Percentiles rank a stretch among this genome's conserved stretches.
Evolutionary conservation across 2,888 invertebrate genomes (phyloP).

Genomic region (Coenonympha glycerion): DNA sequence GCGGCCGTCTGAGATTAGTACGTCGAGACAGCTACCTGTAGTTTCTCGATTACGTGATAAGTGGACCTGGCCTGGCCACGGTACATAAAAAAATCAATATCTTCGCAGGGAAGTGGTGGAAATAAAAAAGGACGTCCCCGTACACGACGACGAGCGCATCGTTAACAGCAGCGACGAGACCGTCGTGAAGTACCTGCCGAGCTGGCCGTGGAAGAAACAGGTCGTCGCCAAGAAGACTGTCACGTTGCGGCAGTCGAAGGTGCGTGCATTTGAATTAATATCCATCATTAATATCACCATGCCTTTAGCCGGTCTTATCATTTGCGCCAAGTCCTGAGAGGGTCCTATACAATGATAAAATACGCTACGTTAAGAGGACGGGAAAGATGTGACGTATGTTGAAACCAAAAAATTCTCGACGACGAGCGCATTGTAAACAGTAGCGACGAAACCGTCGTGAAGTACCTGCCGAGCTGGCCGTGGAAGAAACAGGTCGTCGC

Average conservation of each 20-base stretch:
- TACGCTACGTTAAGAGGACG: too few relatives aligned
- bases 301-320: too few relatives aligned
- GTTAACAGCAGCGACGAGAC: slow-evolving; percentile 44
- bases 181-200: slow-evolving; percentile 40
- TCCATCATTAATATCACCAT: too few relatives aligned
- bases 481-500: slow-evolving; percentile 40
- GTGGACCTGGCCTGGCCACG: too few relatives aligned
- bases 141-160: slow-evolving; percentile 43
- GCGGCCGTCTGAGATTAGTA: too few relatives aligned
- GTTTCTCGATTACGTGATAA: too few relatives aligned
- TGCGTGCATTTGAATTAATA: too few relatives aligned
- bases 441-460: slow-evolving; percentile 44
- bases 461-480: slow-evolving; percentile 50
- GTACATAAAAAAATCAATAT: neutral
- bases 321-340: too few relatives aligned
- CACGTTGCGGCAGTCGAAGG: slow-evolving; percentile 43
- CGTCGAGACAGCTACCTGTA: too few relatives aligned
- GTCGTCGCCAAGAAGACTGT: slow-evolving; percentile 33
- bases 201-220: slow-evolving; percentile 56
- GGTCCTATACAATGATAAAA: too few relatives aligned
- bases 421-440: slow-evolving; percentile 44
- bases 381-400: too few relatives aligned
- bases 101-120: slow-evolving; percentile 50
- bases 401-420: too few relatives aligned
- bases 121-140: slow-evolving; percentile 39